phyloP scores from a whole-genome alignment of 1,140 invertebrate species.

The Drosophila busckii region DNA sequence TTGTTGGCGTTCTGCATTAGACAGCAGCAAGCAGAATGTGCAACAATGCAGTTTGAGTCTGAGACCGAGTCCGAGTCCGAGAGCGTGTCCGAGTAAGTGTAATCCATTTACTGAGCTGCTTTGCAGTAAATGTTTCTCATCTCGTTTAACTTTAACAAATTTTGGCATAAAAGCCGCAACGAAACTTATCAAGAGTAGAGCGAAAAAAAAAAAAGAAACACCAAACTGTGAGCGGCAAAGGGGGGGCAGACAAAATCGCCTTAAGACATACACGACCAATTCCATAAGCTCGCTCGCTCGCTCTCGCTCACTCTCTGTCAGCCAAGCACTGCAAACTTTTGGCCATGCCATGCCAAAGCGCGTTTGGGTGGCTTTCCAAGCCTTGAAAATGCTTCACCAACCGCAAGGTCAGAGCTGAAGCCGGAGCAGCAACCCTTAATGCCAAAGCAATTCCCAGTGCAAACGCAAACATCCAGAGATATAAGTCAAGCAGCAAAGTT shows the following conservation, averaged over 20 bases:
- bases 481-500: slow-evolving; percentile 13
- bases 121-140: slow-evolving; percentile 47
- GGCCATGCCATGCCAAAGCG: slow-evolving; percentile 28
- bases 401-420: slow-evolving; percentile 9
- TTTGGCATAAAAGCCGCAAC: slow-evolving; percentile 42
- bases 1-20: too few species aligned
- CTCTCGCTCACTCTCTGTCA: not conserved
- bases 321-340: slow-evolving; percentile 15
- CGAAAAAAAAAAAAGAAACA: slow-evolving; percentile 14
- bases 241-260: slow-evolving; percentile 4
- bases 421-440: not conserved
- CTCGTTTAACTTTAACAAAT: slow-evolving; percentile 54
- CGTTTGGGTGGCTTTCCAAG: slow-evolving; percentile 32
- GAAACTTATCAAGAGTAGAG: slow-evolving; percentile 34
- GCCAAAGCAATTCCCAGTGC: not conserved
- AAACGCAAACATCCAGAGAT: not conserved
- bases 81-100: too few species aligned
- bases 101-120: slow-evolving; percentile 44
- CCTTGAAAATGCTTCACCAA: slow-evolving; percentile 18
- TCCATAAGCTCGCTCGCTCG: too few species aligned
- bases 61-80: too few species aligned
- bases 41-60: too few species aligned
- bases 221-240: not conserved
- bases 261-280: slow-evolving; percentile 15
- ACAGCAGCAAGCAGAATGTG: too few species aligned